Evolutionary conservation across 2,888 invertebrate species (phyloP), one percentile per base, ranked within the genome.

Genomic region (Drosophila meridiana): DNA sequence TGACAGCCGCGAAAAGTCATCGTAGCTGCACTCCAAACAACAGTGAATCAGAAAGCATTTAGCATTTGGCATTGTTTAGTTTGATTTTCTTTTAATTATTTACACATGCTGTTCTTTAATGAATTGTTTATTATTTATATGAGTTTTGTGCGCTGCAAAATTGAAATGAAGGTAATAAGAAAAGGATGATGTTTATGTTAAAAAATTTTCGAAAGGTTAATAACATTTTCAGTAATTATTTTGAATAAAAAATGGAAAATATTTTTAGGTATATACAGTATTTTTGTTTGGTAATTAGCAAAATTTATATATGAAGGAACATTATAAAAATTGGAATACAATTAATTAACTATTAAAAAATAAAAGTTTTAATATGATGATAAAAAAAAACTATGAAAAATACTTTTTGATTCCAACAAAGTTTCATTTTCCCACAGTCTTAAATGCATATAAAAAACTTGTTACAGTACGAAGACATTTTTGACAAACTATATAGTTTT

Each of bases 51-150:
- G 34, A 68, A 42, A 40, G 36, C 20, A 40, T 14, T 28, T 36
- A 4, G 50, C 40, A 43, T 52, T 62, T 65, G 9, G 11, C 42
- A 58, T 69, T 62, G 32, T 70, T 65, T 69, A n/a, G 76, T 53
- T 57, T n/a, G 26, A 55, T 77, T 74, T 74, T 32, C 20, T 32
- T 69, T 73, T 74, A 82, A 89, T 76, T 82, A 79, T 89, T 87
- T 89, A 83, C 76, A 75, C 61, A 72, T 69, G 55, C 36, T 73
- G 59, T 56, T 80, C 68, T 80, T 82, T 64, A 87, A 71, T 69
- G 69, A 47, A 47, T 87, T 89, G 82, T 85, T 87, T 84, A 78
- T 89, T 76, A 68, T 87, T 77, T 76, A 68, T 87, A 72, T 68
- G 53, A 36, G 58, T 70, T 63, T 70, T 74, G 57, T 82, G 62